Evolutionary conservation across 2,113 vertebrate genomes (phyloP).

Genomic region (Illadopsis cleaveri): DNA sequence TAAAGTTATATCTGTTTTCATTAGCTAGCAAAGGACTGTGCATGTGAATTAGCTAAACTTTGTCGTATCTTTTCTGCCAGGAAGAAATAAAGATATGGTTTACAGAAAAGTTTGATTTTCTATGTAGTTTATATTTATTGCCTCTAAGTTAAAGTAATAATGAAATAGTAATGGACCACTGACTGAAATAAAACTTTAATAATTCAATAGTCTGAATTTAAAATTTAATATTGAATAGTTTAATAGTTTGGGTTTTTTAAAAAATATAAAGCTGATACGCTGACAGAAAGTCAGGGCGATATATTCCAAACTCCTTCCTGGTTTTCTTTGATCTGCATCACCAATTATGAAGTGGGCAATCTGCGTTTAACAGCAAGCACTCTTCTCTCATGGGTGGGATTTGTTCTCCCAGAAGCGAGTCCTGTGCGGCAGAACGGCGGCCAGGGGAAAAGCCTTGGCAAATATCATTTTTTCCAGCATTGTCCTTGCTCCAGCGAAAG

Average conservation of each 20-base stretch:
- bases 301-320: not conserved
- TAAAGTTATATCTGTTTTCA: not conserved
- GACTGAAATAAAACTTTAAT: not conserved
- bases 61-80: not conserved
- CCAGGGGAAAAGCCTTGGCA: not conserved
- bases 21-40: not conserved
- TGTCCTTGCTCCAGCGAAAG: not conserved
- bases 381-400: not conserved
- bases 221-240: not conserved
- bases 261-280: not conserved
- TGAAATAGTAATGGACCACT: not conserved
- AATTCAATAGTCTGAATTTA: not conserved
- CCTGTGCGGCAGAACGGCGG: not conserved
- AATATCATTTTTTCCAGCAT: fast-evolving
- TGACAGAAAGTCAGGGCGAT: not conserved
- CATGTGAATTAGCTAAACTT: not conserved
- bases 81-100: not conserved
- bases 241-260: not conserved
- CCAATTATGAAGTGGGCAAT: not conserved
- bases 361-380: fast-evolving
- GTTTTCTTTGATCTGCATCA: not conserved
- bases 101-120: not conserved
- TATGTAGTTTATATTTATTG: not conserved
- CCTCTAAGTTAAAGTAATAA: not conserved
- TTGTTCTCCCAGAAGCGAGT: not conserved